Percentiles rank a stretch among this genome's conserved stretches.
Conservation (phyloP, 2,113 vertebrate species). For the Kobus ellipsiprymnus region DNA sequence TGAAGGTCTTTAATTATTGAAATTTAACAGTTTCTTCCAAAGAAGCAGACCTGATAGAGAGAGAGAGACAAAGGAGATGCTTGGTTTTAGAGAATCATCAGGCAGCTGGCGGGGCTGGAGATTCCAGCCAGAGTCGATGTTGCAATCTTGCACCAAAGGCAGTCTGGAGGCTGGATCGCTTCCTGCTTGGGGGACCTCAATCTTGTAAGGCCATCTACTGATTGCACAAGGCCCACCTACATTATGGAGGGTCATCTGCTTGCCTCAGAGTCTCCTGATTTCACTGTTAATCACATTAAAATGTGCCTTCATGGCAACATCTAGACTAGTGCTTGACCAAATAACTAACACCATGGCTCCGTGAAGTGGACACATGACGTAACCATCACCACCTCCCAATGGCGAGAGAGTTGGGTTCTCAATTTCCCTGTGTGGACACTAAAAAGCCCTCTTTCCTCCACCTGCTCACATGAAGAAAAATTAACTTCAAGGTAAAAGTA, state of each 20-base stretch:
- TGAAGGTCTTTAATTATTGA: not conserved
- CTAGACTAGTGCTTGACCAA: not conserved
- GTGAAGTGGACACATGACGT: not conserved
- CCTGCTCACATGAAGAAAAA: not conserved
- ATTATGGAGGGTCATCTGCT: not conserved
- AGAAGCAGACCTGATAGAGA: not conserved
- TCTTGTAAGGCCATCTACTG: not conserved
- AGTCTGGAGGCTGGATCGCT: not conserved
- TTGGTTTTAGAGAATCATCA: not conserved
- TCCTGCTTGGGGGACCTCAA: not conserved
- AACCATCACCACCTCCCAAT: not conserved
- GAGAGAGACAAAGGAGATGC: not conserved
- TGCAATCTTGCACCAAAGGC: not conserved
- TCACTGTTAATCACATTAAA: not conserved
- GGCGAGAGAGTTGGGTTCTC: not conserved
- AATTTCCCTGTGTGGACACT: not conserved
- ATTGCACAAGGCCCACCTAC: not conserved
- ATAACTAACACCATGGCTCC: not conserved
- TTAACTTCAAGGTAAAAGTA: not conserved
- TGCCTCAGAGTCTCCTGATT: not conserved
- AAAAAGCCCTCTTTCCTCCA: not conserved
- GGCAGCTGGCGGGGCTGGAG: not conserved
- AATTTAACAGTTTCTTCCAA: not conserved
- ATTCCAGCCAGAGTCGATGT: not conserved
- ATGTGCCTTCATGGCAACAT: not conserved